Evolutionary conservation across 2,888 invertebrate genomes (phyloP), one percentile per base, ranked within the genome.

Genomic region (Cheilosia vernalis): DNA sequence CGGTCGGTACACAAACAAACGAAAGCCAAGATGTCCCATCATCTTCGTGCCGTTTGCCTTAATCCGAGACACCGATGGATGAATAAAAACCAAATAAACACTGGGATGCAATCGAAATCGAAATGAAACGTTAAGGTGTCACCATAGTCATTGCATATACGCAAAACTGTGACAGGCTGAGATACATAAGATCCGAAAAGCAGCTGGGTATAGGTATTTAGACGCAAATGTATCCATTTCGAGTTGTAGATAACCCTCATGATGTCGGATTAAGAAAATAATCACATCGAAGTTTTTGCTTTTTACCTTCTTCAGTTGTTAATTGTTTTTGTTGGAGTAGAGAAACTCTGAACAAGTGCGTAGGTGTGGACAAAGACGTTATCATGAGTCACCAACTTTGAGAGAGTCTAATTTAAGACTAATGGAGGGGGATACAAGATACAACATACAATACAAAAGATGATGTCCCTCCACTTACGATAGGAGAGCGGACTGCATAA

Each of bases 181-280:
- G 13, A 40, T 15, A 30, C 49, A 21, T n/a, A 19, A 17, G 60
- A 40, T 58, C 30, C 42, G 61, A n/a, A 40, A 51, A 19, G 53
- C 53, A 53, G 19, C 37, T 37, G 37, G 37, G 37, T 37, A 13
- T 21, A 10, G 17, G 56, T 47, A 47, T 24, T 61, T 53, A 30
- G 19, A n/a, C 33, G 15, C 44, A 44, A 63, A 73, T 55, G 33
- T 64, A 56, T 56, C 44, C 53, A 63, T 53, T 73, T 24, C 21
- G 33, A 63, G 42, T 44, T 27, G 19, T 70, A 13, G 19, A 51
- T 60, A 37, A 37, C 37, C 37, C 37, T 72, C 61, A 30, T 63
- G 63, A 63, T 73, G 63, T 55, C 63, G 37, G 73, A 63, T 73
- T 73, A 63, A 63, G 42, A 19, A 47, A 55, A 73, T 44, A 73